Percentiles rank a stretch among this genome's conserved stretches.
Conservation (phyloP, 37 sponge, comb jelly and placozoan species). For the Chondrilla cf. caribensis region DNA sequence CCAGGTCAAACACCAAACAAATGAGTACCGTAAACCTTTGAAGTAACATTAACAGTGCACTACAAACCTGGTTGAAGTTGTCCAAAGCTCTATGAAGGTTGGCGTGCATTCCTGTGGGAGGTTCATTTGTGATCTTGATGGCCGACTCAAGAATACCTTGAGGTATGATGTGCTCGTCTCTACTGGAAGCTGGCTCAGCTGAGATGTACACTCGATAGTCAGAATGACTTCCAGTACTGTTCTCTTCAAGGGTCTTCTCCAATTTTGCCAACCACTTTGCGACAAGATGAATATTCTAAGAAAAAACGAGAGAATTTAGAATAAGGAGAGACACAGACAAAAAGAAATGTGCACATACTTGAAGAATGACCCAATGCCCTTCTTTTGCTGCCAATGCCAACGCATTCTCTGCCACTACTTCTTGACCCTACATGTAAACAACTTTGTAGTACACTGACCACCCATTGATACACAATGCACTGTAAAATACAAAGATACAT, state of each 20-base stretch:
- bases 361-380: conserved; percentile 98
- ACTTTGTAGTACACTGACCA: no score
- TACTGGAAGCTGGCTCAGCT: conserved; percentile 92
- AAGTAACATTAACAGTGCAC: not conserved
- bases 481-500: not conserved
- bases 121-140: conserved; percentile 99
- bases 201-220: conserved; percentile 96
- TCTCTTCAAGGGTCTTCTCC: conserved; percentile 94
- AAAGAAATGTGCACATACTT: no score
- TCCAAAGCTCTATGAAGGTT: conserved; percentile 97
- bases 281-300: conserved; percentile 95
- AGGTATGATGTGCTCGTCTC: conserved; percentile 92
- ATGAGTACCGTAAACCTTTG: not conserved
- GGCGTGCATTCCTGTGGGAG: conserved; percentile 98
- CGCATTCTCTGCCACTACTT: conserved; percentile 95
- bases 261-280: conserved; percentile 90
- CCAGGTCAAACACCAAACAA: not conserved
- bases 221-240: conserved; percentile 78
- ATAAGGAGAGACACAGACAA: no score
- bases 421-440: conserved; percentile 74
- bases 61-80: conserved; percentile 87
- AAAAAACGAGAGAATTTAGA: not conserved
- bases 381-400: conserved; percentile 91
- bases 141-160: conserved; percentile 95
- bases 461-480: no score